Evolutionary conservation across 2,888 invertebrate genomes (phyloP), one percentile per base, ranked within the genome.

Genomic region (Meteorus cinctellus): DNA sequence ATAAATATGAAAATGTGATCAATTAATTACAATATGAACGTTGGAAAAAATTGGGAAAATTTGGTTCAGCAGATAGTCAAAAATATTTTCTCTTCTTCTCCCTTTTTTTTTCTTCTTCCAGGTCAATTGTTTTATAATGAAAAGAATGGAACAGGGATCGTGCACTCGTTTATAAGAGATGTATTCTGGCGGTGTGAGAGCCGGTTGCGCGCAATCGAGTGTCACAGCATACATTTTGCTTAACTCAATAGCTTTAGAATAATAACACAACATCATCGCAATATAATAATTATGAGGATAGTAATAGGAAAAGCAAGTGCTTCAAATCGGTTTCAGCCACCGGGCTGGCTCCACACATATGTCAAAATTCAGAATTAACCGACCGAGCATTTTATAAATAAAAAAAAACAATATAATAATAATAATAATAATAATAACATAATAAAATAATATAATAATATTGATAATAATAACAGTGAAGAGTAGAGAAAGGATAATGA

Each of bases 171-270:
- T 55, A 55, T 80, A 65, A 34, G 10, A 62, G 27, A 62, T n/a
- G 31, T 62, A 16, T 81, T 79, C 79, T 86, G 88, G 84, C 87
- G 88, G 88, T 88, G 82, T 87, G 85, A 83, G 83, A 86, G 89
- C 88, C 87, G 87, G 88, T 89, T 88, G 87, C 85, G 85, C 85
- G 85, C 86, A 84, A 86, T 81, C 77, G 81, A 84, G 82, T 84
- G 81, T 83, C 78, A 83, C 84, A 82, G 75, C 62, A 70, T 14
- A 4, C 36, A 70, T 60, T 59, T 65, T 63, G 72, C 70, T 29
- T 62, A 69, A 67, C 19, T 71, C 72, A 59, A 67, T 60, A 41
- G 19, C 27, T 63, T 31, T 24, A 67, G 68, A 55, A 55, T 55
- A 55, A 55, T 55, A 55, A 55, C 55, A 55, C 55, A 48, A 48